Conservation (phyloP, 1,140 invertebrate genomes). For the Holotrichia oblita region DNA sequence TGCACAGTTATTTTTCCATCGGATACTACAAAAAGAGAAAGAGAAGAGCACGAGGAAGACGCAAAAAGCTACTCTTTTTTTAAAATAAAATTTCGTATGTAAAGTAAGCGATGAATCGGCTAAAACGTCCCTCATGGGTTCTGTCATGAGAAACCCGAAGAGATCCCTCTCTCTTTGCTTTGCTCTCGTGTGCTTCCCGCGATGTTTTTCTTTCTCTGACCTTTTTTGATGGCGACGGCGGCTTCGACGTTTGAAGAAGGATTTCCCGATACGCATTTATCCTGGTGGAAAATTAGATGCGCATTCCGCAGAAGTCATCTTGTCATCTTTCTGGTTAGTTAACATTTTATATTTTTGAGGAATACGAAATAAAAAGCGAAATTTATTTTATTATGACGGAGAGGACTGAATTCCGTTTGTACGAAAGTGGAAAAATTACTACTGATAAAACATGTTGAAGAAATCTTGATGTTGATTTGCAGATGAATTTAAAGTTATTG, state of each 20-base stretch:
- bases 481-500: no score
- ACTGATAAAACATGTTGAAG: no score
- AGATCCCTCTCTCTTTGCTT: background rate
- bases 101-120: conserved; percentile 21
- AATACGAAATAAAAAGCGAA: background rate
- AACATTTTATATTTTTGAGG: background rate
- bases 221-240: background rate
- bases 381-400: background rate
- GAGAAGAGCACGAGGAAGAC: background rate
- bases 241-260: conserved; percentile 33
- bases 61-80: background rate
- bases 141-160: conserved; percentile 1
- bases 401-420: background rate
- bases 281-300: conserved; percentile 32
- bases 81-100: conserved; percentile 34
- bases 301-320: conserved; percentile 1
- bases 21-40: background rate
- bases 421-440: background rate
- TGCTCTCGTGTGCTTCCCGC: background rate
- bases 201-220: conserved; percentile 7
- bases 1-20: background rate
- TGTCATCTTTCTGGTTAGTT: conserved; percentile 33
- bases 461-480: no score
- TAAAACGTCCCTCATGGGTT: conserved; percentile 27
- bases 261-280: conserved; percentile 22